A percentile compares a stretch with the other conserved stretches of the same genome.
These are phyloP conservation scores for Miichthys miiuy DNA, from an alignment of 2,797 vertebrate species.

Conservation along the genomic window DNA sequence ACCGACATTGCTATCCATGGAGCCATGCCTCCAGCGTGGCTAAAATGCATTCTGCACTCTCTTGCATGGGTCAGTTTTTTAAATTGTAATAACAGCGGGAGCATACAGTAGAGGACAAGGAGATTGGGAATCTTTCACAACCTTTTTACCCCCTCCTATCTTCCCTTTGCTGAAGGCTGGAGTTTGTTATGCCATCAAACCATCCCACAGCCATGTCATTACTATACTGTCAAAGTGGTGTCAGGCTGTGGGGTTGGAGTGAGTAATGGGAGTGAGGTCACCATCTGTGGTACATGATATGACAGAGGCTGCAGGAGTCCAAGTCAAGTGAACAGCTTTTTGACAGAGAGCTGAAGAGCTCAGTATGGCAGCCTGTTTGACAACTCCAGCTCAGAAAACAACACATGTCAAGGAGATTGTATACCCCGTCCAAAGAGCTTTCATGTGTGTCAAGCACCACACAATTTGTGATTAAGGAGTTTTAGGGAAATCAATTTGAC, in stretches of 20 bases:
- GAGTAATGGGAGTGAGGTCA: slow-evolving; percentile 82
- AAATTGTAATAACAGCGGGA: not conserved
- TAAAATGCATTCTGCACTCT: slow-evolving; percentile 3
- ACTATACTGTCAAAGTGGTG: slow-evolving; percentile 77
- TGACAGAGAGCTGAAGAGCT: slow-evolving; percentile 72
- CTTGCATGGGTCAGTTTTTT: slow-evolving; percentile 27
- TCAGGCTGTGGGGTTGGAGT: slow-evolving; percentile 72
- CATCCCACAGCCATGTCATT: slow-evolving; percentile 69
- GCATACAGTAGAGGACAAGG: slow-evolving; percentile 31
- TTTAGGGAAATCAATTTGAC: slow-evolving; percentile 40
- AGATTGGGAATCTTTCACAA: slow-evolving; percentile 53
- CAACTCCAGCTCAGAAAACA: slow-evolving; percentile 57
- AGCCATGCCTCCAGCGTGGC: not conserved
- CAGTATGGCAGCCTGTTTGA: slow-evolving; percentile 57
- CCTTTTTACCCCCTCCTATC: slow-evolving; percentile 53
- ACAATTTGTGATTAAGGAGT: slow-evolving; percentile 21
- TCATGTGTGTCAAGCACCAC: slow-evolving; percentile 24
- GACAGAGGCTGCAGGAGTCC: slow-evolving; percentile 75
- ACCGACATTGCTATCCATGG: not conserved
- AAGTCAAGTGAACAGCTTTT: slow-evolving; percentile 73
- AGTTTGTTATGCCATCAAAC: slow-evolving; percentile 78
- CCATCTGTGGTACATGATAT: slow-evolving; percentile 80
- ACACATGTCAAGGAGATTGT: slow-evolving; percentile 33
- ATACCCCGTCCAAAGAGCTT: slow-evolving; percentile 29
- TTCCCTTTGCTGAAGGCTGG: slow-evolving; percentile 58